Conservation (phyloP, 2,113 vertebrate species). For the Dissostichus mawsoni region DNA sequence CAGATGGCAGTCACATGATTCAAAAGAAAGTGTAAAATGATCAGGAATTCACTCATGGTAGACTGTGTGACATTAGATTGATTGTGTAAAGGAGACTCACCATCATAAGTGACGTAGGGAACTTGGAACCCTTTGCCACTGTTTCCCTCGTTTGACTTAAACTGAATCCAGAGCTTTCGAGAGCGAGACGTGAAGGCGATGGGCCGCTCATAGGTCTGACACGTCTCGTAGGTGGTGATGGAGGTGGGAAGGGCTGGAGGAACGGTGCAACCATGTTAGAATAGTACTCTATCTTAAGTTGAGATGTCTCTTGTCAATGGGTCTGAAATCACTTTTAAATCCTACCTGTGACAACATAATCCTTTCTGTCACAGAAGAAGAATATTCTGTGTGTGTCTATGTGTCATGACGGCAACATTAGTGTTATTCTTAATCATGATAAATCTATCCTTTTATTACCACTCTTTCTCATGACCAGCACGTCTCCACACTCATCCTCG, state of each 20-base stretch:
- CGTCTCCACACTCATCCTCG: slow-evolving; percentile 96
- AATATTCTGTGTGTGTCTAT: not conserved
- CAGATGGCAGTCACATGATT: not conserved
- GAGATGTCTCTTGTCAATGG: no score
- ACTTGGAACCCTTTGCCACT: slow-evolving; percentile 95
- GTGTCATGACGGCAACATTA: no score
- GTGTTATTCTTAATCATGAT: no score
- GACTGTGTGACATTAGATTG: not conserved
- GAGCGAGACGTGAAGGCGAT: slow-evolving; percentile 95
- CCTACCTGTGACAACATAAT: no score
- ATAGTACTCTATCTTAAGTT: not conserved
- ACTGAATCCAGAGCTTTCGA: slow-evolving; percentile 95
- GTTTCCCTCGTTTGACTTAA: slow-evolving; percentile 94
- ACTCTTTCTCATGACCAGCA: slow-evolving; percentile 98
- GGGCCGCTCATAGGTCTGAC: slow-evolving; percentile 94
- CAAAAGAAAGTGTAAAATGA: not conserved
- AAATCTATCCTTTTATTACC: slow-evolving; percentile 75
- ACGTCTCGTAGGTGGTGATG: slow-evolving; percentile 95
- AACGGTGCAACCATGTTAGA: not conserved
- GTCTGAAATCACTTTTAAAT: no score
- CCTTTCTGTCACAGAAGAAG: no score
- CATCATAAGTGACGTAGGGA: slow-evolving; percentile 94
- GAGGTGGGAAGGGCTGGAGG: slow-evolving; percentile 90
- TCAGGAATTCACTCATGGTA: not conserved
- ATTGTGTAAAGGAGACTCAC: slow-evolving; percentile 69